Evolutionary conservation across 2,797 vertebrate genomes (phyloP).

Genomic region (Acanthornis magna): DNA sequence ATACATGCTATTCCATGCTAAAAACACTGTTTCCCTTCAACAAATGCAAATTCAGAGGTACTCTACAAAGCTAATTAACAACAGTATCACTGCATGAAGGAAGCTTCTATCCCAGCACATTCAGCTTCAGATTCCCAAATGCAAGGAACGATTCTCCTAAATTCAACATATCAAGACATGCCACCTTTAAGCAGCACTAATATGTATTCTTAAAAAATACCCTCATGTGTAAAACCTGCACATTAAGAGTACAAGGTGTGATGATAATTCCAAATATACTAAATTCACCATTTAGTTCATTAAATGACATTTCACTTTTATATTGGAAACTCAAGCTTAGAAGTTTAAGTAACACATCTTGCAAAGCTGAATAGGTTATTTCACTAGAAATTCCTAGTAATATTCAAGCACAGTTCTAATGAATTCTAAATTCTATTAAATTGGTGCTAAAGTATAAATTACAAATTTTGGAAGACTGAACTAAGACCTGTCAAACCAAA

Average conservation of each 20-base stretch:
- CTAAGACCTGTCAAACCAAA: neutral
- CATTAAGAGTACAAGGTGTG: neutral
- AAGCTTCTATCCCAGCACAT: neutral
- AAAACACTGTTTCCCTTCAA: neutral
- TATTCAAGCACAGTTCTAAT: neutral
- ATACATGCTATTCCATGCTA: neutral
- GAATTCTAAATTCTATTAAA: neutral
- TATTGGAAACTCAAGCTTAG: neutral
- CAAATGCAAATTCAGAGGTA: neutral
- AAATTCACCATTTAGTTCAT: neutral
- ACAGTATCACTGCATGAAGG: neutral
- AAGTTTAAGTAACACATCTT: neutral
- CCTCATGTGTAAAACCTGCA: neutral
- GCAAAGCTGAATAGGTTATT: neutral
- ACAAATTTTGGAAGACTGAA: neutral
- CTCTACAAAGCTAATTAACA: neutral
- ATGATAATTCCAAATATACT: neutral
- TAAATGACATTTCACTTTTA: neutral
- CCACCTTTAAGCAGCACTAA: neutral
- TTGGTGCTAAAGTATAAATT: neutral
- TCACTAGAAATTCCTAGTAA: neutral
- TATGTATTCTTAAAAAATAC: fast-evolving
- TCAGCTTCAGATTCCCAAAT: neutral
- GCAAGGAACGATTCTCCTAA: neutral
- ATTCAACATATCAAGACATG: neutral